Conservation (phyloP, 1,140 invertebrate species). For the Neotoxoptera formosana region DNA sequence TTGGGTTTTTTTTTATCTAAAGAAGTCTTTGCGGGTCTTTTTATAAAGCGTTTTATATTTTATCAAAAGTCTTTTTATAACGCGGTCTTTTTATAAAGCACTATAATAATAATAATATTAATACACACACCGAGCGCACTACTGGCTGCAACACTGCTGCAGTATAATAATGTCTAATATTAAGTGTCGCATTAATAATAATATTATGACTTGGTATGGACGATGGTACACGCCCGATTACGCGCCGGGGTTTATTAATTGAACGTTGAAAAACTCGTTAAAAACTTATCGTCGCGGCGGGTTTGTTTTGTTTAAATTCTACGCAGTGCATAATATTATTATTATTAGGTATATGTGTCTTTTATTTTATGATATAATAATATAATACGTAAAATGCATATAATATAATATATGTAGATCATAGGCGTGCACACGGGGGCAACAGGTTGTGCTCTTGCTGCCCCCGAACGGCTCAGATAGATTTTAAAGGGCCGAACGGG, state of each 20-base stretch:
- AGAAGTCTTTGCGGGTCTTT: neutral
- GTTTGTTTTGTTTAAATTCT: neutral
- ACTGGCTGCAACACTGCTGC: neutral
- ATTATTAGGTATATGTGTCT: neutral
- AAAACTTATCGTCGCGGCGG: neutral
- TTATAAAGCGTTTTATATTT: constrained; percentile 17
- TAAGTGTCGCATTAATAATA: neutral
- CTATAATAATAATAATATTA: too few species aligned
- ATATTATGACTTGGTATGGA: neutral
- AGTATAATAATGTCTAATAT: neutral
- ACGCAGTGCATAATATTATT: neutral
- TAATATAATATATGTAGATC: too few species aligned
- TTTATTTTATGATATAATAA: neutral
- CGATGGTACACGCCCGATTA: neutral
- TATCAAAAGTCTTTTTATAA: neutral
- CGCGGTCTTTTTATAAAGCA: neutral
- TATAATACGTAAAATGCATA: too few species aligned
- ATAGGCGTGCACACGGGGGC: too few species aligned
- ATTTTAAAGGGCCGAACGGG: too few species aligned
- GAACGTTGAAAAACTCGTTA: neutral
- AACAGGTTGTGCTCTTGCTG: too few species aligned
- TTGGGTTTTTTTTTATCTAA: neutral
- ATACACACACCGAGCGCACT: neutral
- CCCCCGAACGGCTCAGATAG: too few species aligned
- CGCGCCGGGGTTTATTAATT: neutral